Evolutionary conservation across 2,888 invertebrate species (phyloP), one percentile per base, ranked within the genome.

Genomic region (Xylocampa areola): DNA sequence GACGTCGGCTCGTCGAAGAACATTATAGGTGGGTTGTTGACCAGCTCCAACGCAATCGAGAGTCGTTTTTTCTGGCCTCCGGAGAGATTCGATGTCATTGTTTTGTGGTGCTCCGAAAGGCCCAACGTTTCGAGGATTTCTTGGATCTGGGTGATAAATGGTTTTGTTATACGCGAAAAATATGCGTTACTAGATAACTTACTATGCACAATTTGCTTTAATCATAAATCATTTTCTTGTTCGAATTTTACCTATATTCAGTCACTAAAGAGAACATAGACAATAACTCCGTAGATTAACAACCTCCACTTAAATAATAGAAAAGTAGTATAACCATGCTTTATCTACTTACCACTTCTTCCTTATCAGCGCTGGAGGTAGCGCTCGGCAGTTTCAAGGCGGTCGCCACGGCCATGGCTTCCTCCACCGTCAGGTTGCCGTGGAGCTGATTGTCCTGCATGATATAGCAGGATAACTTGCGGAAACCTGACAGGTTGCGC

Each of bases 1-100:
- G 98, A 98, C 66, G 99, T 99, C 0, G 99, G 99, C 88, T 99
- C 99, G 86, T 99, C 99, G 86, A 99, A 98, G 93, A 99, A 99
- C 98, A 99, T 98, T 64, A 99, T 97, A 0, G 99, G 98, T 7
- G 99, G 99, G 89, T 99, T 99, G 93, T 98, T 98, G 71, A 99
- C 98, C 72, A 99, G 94, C 90, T 99, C 99, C 68, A 98, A 91
- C 13, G 98, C 99, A 62, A 99, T 99, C 0, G 98, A 98, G 1
- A 99, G 95, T 74, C 99, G 96, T 85, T 99, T 99, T 90, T 98
- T 97, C 87, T 99, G 98, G 1, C 99, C 99, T 16, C 99, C 99
- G 0, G 98, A 98, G 41, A 99, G 95, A 83, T 98, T 98, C 64
- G 96, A 96, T 11, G 98, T 98, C 96, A 98, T 96, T 0, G 98